These are phyloP conservation scores for Chymomyza costata DNA, from an alignment of 1,140 invertebrate species.

Conservation along the genomic window DNA sequence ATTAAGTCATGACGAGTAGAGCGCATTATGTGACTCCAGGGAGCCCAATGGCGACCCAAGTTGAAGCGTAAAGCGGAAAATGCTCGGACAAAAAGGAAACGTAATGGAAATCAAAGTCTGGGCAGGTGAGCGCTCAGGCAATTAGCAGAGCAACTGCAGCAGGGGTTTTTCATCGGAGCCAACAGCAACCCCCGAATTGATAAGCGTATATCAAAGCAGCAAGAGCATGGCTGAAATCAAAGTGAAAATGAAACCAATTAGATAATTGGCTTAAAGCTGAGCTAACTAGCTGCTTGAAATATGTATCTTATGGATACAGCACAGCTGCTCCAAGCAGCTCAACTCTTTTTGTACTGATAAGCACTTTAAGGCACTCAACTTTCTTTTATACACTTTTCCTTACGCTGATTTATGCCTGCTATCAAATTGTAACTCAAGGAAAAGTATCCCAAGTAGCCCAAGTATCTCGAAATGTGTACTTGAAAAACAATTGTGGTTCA, in stretches of 20 bases:
- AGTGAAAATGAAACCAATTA: conserved; percentile 49
- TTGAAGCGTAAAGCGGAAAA: conserved; percentile 61
- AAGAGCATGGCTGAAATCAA: neutral
- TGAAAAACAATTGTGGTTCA: conserved; percentile 45
- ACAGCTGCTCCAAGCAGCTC: conserved; percentile 10
- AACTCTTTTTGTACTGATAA: neutral
- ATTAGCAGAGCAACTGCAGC: conserved; percentile 32
- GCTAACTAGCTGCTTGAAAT: conserved; percentile 15
- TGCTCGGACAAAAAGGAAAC: conserved; percentile 29
- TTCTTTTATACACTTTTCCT: conserved; percentile 22
- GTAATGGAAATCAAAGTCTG: conserved; percentile 66
- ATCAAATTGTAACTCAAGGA: conserved; percentile 2
- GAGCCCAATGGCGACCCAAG: conserved; percentile 15
- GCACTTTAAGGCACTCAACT: conserved; percentile 11
- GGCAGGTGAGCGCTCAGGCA: conserved; percentile 30
- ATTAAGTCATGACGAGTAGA: conserved; percentile 65
- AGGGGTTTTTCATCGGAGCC: neutral
- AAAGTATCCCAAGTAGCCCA: conserved; percentile 9
- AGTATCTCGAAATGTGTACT: conserved; percentile 19
- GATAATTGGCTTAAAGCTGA: conserved; percentile 62
- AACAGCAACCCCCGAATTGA: conserved; percentile 19
- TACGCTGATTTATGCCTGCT: conserved; percentile 27
- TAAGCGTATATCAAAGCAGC: conserved; percentile 53
- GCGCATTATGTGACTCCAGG: conserved; percentile 42
- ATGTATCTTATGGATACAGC: conserved; percentile 1